phyloP scores from a whole-genome alignment of 2,113 vertebrate genomes.

The Rhynchomys soricoides region DNA sequence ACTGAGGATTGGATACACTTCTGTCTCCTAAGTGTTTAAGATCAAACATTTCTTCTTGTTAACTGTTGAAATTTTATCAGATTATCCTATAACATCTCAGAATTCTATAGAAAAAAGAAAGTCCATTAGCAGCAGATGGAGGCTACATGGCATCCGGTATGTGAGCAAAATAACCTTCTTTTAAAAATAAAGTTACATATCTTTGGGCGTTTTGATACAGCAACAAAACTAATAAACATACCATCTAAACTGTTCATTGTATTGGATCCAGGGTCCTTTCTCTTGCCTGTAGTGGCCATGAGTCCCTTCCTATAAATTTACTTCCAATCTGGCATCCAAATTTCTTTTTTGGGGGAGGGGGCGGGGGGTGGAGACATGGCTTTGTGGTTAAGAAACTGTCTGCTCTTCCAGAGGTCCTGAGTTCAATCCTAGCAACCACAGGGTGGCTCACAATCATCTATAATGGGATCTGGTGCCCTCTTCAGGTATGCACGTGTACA shows the following conservation, averaged over 20 bases:
- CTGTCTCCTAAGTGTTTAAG: not conserved
- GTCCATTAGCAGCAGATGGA: not conserved
- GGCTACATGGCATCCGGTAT: too few species aligned
- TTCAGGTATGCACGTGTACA: too few species aligned
- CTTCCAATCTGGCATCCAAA: not conserved
- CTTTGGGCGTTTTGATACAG: not conserved
- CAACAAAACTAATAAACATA: not conserved
- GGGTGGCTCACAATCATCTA: too few species aligned
- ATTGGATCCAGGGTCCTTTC: not conserved
- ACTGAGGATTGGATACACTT: not conserved
- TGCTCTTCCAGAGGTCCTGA: too few species aligned
- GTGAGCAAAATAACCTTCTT: not conserved
- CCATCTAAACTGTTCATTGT: not conserved
- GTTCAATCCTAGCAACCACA: too few species aligned
- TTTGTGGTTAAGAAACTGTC: too few species aligned
- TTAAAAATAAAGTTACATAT: not conserved
- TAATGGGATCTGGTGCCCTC: too few species aligned
- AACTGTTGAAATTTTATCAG: not conserved
- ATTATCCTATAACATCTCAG: not conserved
- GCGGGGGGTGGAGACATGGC: too few species aligned
- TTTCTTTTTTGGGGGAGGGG: not conserved
- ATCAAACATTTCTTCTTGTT: not conserved
- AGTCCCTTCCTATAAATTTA: not conserved
- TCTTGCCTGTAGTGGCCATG: not conserved
- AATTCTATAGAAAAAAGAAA: not conserved